phyloP scores from a whole-genome alignment of 2,888 invertebrate species.

The Ennomos erosarius region DNA sequence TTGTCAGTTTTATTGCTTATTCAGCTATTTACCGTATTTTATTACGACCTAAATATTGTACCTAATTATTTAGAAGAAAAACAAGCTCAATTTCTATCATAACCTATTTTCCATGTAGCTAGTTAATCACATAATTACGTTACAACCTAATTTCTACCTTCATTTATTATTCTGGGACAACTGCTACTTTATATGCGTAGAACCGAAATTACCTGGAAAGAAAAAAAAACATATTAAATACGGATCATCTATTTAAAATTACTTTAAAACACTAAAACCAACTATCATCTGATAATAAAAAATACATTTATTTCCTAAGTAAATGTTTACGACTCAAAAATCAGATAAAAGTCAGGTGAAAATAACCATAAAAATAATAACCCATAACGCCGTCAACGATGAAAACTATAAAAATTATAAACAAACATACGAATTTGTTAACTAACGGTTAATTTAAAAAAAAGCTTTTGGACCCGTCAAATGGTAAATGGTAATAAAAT shows the following conservation, averaged over 20 bases:
- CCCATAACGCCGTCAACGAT: constrained; percentile 33
- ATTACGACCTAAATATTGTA: too few relatives aligned
- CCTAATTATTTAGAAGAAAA: too few relatives aligned
- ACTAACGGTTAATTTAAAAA: constrained; percentile 35
- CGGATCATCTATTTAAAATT: constrained; percentile 8
- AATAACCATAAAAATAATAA: constrained; percentile 35
- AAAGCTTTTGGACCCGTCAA: constrained; percentile 48
- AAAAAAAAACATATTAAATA: constrained; percentile 34
- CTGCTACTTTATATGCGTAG: constrained; percentile 7
- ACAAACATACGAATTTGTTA: constrained; percentile 41
- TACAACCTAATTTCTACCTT: too few relatives aligned
- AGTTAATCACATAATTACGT: too few relatives aligned
- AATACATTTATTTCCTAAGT: constrained; percentile 29
- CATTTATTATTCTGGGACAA: too few relatives aligned
- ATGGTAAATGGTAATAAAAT: constrained; percentile 59
- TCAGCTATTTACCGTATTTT: too few relatives aligned
- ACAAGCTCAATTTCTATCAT: too few relatives aligned
- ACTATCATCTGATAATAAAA: constrained; percentile 24
- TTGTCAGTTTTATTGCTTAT: too few relatives aligned
- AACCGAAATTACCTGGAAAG: constrained; percentile 36
- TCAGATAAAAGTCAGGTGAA: constrained; percentile 31
- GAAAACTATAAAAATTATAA: constrained; percentile 32
- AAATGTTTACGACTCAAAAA: constrained; percentile 27
- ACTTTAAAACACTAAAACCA: constrained; percentile 1
- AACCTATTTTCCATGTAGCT: too few relatives aligned